Percentiles rank a stretch among this genome's conserved stretches.
Conservation (phyloP, 2,797 vertebrate genomes). For the Xiphophorus birchmanni region DNA sequence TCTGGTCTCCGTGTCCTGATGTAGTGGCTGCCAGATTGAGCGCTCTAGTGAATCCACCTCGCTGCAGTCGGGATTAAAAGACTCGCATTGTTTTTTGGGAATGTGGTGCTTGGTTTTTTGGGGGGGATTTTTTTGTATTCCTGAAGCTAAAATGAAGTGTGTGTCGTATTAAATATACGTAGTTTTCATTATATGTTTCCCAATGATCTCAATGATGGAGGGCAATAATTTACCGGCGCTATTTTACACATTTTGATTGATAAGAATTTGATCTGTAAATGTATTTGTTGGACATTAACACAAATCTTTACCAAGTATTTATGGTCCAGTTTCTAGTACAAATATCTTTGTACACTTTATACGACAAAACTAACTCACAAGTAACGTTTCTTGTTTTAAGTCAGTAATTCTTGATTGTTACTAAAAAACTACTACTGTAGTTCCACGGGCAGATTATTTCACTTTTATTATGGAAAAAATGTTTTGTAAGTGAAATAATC, state of each 20-base stretch:
- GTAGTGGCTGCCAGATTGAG: slow-evolving; percentile 21
- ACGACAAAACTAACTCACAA: no score
- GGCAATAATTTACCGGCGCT: slow-evolving; percentile 9
- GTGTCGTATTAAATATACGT: background rate
- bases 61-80: slow-evolving; percentile 24
- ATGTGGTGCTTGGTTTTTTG: background rate
- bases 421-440: no score
- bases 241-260: background rate
- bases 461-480: no score
- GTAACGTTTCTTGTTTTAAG: no score
- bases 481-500: no score
- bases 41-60: slow-evolving; percentile 10
- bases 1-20: slow-evolving; percentile 19
- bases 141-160: slow-evolving; percentile 2
- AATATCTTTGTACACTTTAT: no score
- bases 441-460: no score
- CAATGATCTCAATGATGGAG: slow-evolving; percentile 1
- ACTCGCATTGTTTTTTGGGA: slow-evolving; percentile 20
- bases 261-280: background rate
- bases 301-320: no score
- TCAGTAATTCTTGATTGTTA: no score
- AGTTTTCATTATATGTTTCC: background rate
- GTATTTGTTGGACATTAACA: background rate
- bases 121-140: background rate
- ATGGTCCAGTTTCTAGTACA: no score